Evolutionary conservation across 2,113 vertebrate genomes (phyloP), one percentile per base, ranked within the genome.

Genomic region (Macquaria ambigua): DNA sequence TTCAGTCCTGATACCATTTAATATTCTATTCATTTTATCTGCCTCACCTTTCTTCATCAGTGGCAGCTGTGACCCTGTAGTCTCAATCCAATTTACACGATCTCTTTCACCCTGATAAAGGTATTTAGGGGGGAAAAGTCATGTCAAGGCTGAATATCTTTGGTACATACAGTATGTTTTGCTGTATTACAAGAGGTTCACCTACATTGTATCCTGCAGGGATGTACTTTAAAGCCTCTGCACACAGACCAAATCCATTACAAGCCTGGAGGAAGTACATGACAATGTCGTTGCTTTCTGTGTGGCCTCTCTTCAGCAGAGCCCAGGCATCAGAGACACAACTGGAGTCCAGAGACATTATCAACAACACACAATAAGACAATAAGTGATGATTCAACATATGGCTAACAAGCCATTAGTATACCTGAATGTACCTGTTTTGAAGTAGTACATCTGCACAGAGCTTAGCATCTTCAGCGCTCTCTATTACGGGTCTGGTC

Each of bases 401-500:
- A 66, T 28, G 18, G 31, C 3, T 21, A 59, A 28, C 21, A 6
- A n/a, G 37, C 8, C 16, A 66, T 31, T 37, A 28, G 48, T 39
- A 9, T 69, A 28, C 8, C 23, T 58, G 4, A 61, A 31, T 23
- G 5, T 77, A 93, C 93, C 90, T 89, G 83, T 91, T 94, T 76
- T 93, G 87, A 61, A 94, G 82, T 14, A 94, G 70, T 1, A 93
- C 89, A 68, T 93, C 76, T 56, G 83, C 41, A 41, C 70, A 82
- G 16, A 94, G 84, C 52, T 90, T 89, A 9, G 86, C 84, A 56
- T 93, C 93, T 8, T 89, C 83, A 11, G 15, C 6, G 14, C 70
- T 90, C 59, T 87, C 87, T 68, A 90, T 74, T 25, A 87, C 28
- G 12, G 88, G 91, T 23, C 50, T 82, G 70, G 76, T 37, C 89